Percentiles rank a stretch among this genome's conserved stretches.
Evolutionary conservation across 2,888 invertebrate genomes (phyloP).

Genomic region (Trichogramma evanescens): DNA sequence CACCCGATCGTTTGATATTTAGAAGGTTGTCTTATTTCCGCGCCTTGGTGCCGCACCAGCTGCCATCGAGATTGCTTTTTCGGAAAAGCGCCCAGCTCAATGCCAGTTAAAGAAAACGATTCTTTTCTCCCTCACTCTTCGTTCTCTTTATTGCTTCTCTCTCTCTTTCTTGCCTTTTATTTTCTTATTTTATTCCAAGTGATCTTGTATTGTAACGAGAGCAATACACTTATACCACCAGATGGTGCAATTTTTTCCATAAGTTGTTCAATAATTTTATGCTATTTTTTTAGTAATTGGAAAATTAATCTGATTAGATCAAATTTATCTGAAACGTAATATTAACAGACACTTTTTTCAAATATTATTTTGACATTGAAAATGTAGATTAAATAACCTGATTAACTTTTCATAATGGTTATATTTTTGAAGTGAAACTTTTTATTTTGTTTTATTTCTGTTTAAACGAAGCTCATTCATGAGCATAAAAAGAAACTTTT

Average conservation of each 20-base stretch:
- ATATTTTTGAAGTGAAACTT: no score
- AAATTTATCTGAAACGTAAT: no score
- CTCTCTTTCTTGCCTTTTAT: background rate
- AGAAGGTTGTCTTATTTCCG: conserved; percentile 23
- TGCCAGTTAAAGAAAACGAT: conserved; percentile 21
- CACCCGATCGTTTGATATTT: conserved; percentile 22
- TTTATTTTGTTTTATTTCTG: no score
- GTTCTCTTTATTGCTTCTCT: background rate
- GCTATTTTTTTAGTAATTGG: no score
- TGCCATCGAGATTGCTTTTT: conserved; percentile 22
- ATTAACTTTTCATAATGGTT: no score
- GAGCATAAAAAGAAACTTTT: no score
- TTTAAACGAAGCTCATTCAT: no score
- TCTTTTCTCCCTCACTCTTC: background rate
- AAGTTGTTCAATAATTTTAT: no score
- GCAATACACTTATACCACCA: background rate
- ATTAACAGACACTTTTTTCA: no score
- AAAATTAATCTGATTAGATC: no score
- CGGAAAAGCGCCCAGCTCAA: conserved; percentile 11
- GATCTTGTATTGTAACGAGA: background rate
- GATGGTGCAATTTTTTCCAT: conserved; percentile 1
- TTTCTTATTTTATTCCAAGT: conserved; percentile 1
- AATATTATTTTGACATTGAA: no score
- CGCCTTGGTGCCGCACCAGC: conserved; percentile 9
- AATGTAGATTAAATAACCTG: no score